Percentiles rank a stretch among this genome's conserved stretches.
phyloP scores from a whole-genome alignment of 1,140 invertebrate species.

The Lithobius niger region DNA sequence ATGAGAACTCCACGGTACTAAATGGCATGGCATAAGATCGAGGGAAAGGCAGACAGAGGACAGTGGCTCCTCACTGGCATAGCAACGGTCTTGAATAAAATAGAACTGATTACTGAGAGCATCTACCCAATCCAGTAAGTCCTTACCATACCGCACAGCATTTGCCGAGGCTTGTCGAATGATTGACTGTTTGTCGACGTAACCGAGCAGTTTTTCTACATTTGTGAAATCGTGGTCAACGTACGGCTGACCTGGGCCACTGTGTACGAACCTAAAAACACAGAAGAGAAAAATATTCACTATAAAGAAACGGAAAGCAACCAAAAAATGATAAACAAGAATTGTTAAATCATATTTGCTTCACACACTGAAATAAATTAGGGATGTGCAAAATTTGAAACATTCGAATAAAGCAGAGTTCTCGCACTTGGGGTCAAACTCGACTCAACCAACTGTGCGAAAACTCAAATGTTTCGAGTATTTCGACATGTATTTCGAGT shows the following conservation, averaged over 20 bases:
- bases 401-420: no score
- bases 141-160: slow-evolving; percentile 41
- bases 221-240: slow-evolving; percentile 36
- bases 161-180: slow-evolving; percentile 35
- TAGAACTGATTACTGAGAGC: slow-evolving; percentile 41
- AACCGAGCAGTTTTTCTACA: slow-evolving; percentile 26
- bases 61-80: slow-evolving; percentile 1
- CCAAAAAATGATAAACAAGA: no score
- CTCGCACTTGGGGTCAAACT: no score
- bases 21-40: slow-evolving; percentile 40
- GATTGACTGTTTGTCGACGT: slow-evolving; percentile 29
- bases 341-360: no score
- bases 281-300: slow-evolving; percentile 8
- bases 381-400: no score
- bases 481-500: no score
- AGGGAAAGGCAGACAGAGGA: slow-evolving; percentile 16
- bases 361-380: no score
- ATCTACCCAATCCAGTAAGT: slow-evolving; percentile 64
- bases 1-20: slow-evolving; percentile 71
- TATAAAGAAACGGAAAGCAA: not conserved
- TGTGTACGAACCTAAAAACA: slow-evolving; percentile 40
- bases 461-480: no score
- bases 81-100: slow-evolving; percentile 47
- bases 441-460: no score
- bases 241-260: slow-evolving; percentile 40